Percentiles rank a stretch among this genome's conserved stretches.
Conservation (phyloP, 2,888 invertebrate genomes). For the Lepas anatifera region DNA sequence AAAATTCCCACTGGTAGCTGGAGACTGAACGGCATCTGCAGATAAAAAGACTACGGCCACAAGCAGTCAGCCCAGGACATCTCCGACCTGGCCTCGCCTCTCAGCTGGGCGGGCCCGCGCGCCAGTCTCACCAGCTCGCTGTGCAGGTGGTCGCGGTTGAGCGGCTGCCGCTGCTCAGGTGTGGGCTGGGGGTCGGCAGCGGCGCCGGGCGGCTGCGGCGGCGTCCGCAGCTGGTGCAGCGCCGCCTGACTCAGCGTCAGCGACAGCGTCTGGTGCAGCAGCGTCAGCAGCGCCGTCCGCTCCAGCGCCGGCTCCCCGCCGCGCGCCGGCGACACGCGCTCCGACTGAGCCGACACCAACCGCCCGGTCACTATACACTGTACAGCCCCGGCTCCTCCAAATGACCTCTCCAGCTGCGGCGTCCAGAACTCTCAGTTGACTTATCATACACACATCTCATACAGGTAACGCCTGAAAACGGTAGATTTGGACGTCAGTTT, state of each 20-base stretch:
- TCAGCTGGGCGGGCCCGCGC: neutral
- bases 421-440: too few species aligned
- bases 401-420: too few species aligned
- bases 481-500: too few species aligned
- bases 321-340: neutral
- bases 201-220: neutral
- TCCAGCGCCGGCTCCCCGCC: neutral
- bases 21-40: too few species aligned
- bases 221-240: neutral
- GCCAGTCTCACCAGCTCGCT: neutral
- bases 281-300: neutral
- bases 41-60: too few species aligned
- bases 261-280: conserved; percentile 4
- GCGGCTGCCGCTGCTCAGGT: neutral
- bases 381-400: too few species aligned
- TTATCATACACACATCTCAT: too few species aligned
- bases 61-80: too few species aligned
- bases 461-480: too few species aligned
- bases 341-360: neutral
- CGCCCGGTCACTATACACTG: neutral
- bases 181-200: too few species aligned
- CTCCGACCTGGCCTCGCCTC: too few species aligned
- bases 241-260: conserved; percentile 2
- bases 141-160: neutral
- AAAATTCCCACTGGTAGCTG: too few species aligned